phyloP scores from a whole-genome alignment of 1,140 invertebrate genomes.

The Carposina sasakii region DNA sequence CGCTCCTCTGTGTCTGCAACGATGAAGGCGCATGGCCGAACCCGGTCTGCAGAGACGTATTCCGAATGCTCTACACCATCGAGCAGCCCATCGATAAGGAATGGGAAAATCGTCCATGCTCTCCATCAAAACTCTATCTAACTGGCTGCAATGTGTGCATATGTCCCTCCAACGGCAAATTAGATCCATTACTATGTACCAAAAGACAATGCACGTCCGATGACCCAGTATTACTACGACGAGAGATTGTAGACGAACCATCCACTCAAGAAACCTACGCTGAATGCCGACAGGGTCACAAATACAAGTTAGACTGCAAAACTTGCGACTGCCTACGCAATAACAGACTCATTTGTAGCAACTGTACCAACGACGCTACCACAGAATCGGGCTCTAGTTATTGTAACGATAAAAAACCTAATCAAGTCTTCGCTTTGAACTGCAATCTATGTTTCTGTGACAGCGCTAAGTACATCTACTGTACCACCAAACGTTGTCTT shows the following conservation, averaged over 20 bases:
- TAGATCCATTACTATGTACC: conserved; percentile 42
- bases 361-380: conserved; percentile 19
- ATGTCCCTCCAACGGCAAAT: conserved; percentile 33
- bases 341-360: conserved; percentile 43
- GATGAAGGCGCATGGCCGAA: conserved; percentile 59
- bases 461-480: conserved; percentile 25
- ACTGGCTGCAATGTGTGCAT: conserved; percentile 53
- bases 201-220: conserved; percentile 37
- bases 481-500: conserved; percentile 37
- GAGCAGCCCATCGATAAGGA: not conserved
- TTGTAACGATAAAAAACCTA: conserved; percentile 25
- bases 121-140: conserved; percentile 43
- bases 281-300: conserved; percentile 23
- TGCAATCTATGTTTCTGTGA: conserved; percentile 51
- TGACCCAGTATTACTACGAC: conserved; percentile 28
- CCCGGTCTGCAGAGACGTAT: conserved; percentile 45
- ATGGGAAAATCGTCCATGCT: conserved; percentile 21
- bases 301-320: conserved; percentile 43
- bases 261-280: conserved; percentile 41
- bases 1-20: conserved; percentile 43
- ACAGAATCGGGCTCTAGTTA: conserved; percentile 1
- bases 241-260: not conserved
- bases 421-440: conserved; percentile 26
- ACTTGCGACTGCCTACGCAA: conserved; percentile 45
- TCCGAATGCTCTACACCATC: conserved; percentile 35